These are phyloP conservation scores for Magallana angulata DNA, from an alignment of 1,140 invertebrate species.

Conservation along the genomic window DNA sequence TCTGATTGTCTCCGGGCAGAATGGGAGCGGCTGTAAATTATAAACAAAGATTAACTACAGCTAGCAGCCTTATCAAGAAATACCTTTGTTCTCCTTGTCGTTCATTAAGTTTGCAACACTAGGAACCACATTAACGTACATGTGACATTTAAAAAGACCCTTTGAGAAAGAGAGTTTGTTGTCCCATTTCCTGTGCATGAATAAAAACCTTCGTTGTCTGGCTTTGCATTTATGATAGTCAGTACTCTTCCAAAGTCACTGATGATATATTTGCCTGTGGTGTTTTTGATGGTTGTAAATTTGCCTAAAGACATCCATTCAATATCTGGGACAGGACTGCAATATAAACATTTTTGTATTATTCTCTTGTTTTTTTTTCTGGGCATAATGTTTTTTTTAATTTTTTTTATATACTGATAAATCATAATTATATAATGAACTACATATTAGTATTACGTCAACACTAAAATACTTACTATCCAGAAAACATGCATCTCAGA, in stretches of 20 bases:
- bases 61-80: too few species aligned
- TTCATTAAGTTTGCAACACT: not conserved
- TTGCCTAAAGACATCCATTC: not conserved
- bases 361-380: not conserved
- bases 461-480: not conserved
- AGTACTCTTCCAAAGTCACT: not conserved
- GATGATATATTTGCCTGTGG: not conserved
- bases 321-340: not conserved
- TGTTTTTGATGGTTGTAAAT: not conserved
- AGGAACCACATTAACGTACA: not conserved
- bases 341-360: not conserved
- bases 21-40: not conserved
- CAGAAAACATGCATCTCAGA: constrained; percentile 6
- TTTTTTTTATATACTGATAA: too few species aligned
- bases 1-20: not conserved
- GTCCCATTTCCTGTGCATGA: not conserved
- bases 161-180: not conserved
- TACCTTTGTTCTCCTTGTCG: too few species aligned
- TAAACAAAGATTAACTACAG: too few species aligned
- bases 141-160: not conserved
- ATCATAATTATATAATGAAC: too few species aligned
- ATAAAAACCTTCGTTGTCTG: not conserved
- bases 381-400: not conserved
- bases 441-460: too few species aligned
- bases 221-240: not conserved